phyloP scores from a whole-genome alignment of 2,888 invertebrate species.

The Antitype chi region DNA sequence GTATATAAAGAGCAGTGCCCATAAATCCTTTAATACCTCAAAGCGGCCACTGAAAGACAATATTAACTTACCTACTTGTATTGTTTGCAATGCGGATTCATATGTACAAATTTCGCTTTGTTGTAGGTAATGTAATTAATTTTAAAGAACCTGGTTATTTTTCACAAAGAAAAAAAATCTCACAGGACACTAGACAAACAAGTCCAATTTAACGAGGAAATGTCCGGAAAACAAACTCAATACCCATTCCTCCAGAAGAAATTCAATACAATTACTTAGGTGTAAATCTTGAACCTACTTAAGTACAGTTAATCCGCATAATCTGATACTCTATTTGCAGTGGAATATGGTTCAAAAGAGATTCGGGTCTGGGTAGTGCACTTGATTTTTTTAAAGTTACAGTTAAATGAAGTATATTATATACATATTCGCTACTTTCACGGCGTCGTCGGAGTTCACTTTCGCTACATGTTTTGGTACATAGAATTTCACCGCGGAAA shows the following conservation, averaged over 20 bases:
- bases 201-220: background rate
- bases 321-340: background rate
- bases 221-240: background rate
- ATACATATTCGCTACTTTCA: too few relatives aligned
- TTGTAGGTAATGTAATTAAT: background rate
- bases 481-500: too few relatives aligned
- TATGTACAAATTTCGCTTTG: background rate
- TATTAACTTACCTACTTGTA: conserved; percentile 17
- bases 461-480: too few relatives aligned
- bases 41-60: conserved; percentile 2
- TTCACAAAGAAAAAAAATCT: background rate
- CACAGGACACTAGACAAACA: background rate
- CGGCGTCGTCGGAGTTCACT: too few relatives aligned
- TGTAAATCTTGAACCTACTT: background rate
- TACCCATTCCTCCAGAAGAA: background rate
- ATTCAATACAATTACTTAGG: background rate
- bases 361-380: background rate
- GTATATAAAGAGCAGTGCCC: conserved; percentile 3
- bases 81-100: background rate
- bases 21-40: conserved; percentile 3
- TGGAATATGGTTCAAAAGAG: background rate
- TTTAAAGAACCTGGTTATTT: background rate
- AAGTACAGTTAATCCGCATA: too few relatives aligned
- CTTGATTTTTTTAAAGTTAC: background rate
- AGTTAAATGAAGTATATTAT: background rate